phyloP scores from a whole-genome alignment of 2,888 invertebrate genomes.

The Isotomurus palustris region DNA sequence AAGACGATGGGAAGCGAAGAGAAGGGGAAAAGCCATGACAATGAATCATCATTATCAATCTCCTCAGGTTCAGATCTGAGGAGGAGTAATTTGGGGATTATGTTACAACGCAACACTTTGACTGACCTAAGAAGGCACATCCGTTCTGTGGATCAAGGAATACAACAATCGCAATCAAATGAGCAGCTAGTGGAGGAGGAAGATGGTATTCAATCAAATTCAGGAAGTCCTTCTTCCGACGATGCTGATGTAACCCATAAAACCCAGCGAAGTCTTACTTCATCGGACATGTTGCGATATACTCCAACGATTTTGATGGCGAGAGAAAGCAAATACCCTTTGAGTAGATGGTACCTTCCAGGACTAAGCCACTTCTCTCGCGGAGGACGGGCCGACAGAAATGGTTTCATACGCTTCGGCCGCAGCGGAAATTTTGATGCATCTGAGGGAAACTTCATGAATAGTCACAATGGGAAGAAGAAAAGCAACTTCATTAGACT shows the following conservation, averaged over 20 bases:
- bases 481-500: constrained; percentile 46
- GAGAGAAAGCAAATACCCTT: background rate
- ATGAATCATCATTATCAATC: no score
- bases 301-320: background rate
- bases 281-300: background rate
- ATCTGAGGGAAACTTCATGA: background rate
- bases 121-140: background rate
- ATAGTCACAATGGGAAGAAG: constrained; percentile 31
- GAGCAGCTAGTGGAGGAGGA: background rate
- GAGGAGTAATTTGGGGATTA: no score
- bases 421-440: constrained; percentile 13
- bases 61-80: no score
- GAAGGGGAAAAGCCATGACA: no score
- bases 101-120: background rate
- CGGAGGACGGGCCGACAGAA: constrained; percentile 32
- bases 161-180: background rate
- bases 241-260: background rate
- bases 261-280: background rate
- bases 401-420: constrained; percentile 45
- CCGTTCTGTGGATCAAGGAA: constrained; percentile 3
- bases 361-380: constrained; percentile 30
- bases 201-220: background rate
- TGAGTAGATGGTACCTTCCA: constrained; percentile 22
- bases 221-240: background rate
- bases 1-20: background rate